These are phyloP conservation scores for Pedionomus torquatus DNA, from an alignment of 2,113 vertebrate species.

Conservation along the genomic window DNA sequence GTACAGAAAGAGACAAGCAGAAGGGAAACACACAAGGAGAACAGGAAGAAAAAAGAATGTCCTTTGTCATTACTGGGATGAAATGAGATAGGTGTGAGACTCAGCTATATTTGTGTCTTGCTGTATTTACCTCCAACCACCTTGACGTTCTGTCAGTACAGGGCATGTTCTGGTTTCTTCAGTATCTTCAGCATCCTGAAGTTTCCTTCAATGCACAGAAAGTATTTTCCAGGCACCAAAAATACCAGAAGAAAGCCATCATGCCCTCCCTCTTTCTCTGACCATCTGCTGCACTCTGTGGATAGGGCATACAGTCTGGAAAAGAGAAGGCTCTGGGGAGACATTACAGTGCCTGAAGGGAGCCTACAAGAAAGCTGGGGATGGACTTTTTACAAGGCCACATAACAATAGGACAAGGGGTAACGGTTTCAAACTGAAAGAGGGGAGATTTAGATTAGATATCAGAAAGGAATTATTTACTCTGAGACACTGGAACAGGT, in stretches of 20 bases:
- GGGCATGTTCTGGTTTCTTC: accelerated
- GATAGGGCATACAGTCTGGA: background rate
- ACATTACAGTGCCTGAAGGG: background rate
- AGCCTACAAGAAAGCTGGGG: background rate
- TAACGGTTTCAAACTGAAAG: background rate
- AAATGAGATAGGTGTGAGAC: background rate
- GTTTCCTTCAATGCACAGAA: background rate
- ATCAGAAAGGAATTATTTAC: background rate
- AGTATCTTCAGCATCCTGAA: background rate
- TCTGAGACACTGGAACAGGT: no score
- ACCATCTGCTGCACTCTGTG: accelerated
- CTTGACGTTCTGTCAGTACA: background rate
- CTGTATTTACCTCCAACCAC: background rate
- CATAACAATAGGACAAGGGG: background rate
- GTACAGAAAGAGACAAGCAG: background rate
- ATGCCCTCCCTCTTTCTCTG: background rate
- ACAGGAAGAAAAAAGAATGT: background rate
- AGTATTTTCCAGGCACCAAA: background rate
- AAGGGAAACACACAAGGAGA: background rate
- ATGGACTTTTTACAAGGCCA: background rate
- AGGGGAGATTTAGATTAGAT: background rate
- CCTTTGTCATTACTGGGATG: background rate
- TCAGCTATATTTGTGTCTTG: background rate
- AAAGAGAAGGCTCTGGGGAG: background rate
- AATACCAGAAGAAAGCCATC: background rate